Base-by-base conservation (phyloP, 2,113 vertebrate genomes). In the Galbula dea region DNA sequence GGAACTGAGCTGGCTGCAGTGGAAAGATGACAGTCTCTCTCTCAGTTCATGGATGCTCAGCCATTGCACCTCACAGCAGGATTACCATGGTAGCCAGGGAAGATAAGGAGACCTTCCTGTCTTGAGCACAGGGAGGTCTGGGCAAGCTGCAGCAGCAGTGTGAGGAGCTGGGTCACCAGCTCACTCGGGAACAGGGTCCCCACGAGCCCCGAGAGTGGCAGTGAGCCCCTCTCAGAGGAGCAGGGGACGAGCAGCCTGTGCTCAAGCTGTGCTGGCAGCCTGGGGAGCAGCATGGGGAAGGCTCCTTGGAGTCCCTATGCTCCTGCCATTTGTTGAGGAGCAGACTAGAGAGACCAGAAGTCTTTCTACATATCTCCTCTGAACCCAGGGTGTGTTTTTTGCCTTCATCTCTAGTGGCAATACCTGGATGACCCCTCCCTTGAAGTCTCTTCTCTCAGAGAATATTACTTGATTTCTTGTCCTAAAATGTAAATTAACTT, bases 401-500 rank as follows among this genome's bases (percentile, higher is more conserved):
- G 16, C 85, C 37, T 87, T 30, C 7, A 6, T 27, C 46, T n/a
- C 0, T 1, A 36, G 39, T 6, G 52, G 51, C 54, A 32, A 37
- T 10, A 51, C 16, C 46, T 59, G 61, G 32, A 5, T 34, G 51
- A 72, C 88, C n/a, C 63, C 55, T 61, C 66, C 75, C 79, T 39
- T 4, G 36, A 59, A 61, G 48, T 19, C 69, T 49, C 8, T 22
- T 69, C 80, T 43, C 34, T 79, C 71, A 82, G 72, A 46, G 32
- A 9, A 32, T 0, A 0, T 72, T 65, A 46, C 55, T 81, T 1
- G 19, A 48, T 34, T 84, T 88, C 41, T 80, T 87, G 59, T 34
- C 55, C 69, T 73, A 34, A 94, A 91, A 92, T 76, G 73, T 49
- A 94, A 92, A 91, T 73, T 48, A 66, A 65, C 74, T 78, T 59